phyloP scores from a whole-genome alignment of 2,797 vertebrate species.

The Anguilla megastoma region DNA sequence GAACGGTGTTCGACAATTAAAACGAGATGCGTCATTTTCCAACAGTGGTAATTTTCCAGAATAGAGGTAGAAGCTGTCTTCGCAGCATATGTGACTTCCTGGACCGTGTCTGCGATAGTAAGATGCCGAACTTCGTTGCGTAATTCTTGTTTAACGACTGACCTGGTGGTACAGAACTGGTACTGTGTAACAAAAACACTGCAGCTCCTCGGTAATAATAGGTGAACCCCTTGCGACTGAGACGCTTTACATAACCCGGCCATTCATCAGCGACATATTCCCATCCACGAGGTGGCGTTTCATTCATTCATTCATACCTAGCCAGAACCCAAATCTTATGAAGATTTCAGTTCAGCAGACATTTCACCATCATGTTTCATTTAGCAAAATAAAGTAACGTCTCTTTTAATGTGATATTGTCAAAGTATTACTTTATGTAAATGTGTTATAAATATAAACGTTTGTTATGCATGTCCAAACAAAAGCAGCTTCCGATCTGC shows the following conservation, averaged over 20 bases:
- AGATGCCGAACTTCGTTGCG: not conserved
- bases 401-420: not conserved
- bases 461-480: not conserved
- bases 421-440: not conserved
- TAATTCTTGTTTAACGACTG: not conserved
- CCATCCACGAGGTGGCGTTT: conserved; percentile 1
- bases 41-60: not conserved
- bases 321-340: not conserved
- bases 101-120: not conserved
- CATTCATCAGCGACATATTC: not conserved
- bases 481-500: not conserved
- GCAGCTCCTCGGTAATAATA: not conserved
- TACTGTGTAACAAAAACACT: not conserved
- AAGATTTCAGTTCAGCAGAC: not conserved
- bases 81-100: not conserved
- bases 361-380: not conserved
- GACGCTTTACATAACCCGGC: not conserved
- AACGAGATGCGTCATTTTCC: not conserved
- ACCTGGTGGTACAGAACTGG: not conserved
- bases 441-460: not conserved
- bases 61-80: not conserved
- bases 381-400: not conserved
- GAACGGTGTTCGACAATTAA: not conserved
- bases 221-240: not conserved
- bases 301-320: not conserved